These are phyloP conservation scores for Bubo blakistoni DNA, from an alignment of 2,113 vertebrate species.

Conservation along the genomic window DNA sequence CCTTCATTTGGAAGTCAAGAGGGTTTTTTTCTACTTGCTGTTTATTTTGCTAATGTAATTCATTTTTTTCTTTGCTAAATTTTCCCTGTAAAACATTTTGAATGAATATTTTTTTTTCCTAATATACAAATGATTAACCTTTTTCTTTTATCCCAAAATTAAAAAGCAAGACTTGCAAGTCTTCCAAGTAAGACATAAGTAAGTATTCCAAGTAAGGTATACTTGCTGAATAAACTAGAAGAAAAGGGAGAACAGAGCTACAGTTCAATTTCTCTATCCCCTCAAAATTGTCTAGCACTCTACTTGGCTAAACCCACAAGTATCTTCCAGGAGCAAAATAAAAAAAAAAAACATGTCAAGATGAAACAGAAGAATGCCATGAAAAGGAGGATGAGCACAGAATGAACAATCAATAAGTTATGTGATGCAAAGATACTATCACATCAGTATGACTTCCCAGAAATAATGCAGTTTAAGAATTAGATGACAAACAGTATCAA, in stretches of 20 bases:
- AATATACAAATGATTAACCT: background rate
- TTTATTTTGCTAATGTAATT: background rate
- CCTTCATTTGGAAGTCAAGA: background rate
- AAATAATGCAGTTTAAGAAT: background rate
- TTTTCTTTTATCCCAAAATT: background rate
- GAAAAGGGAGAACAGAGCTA: background rate
- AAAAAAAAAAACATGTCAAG: background rate
- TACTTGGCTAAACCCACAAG: background rate
- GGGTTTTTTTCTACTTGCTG: background rate
- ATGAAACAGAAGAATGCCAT: background rate
- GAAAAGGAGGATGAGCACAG: background rate
- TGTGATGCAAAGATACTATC: background rate
- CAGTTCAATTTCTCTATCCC: background rate
- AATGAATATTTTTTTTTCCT: background rate
- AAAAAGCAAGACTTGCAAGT: background rate
- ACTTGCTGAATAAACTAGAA: background rate
- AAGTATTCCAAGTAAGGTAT: background rate
- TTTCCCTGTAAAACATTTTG: background rate
- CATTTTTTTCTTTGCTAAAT: background rate
- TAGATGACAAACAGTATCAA: background rate
- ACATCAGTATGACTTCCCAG: background rate
- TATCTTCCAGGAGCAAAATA: background rate
- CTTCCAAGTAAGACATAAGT: no score
- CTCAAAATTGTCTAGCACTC: background rate
- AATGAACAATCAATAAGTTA: background rate